A percentile compares a stretch with the other conserved stretches of the same genome.
Evolutionary conservation across 2,113 vertebrate genomes (phyloP).

Genomic region (Saimiri boliviensis): DNA sequence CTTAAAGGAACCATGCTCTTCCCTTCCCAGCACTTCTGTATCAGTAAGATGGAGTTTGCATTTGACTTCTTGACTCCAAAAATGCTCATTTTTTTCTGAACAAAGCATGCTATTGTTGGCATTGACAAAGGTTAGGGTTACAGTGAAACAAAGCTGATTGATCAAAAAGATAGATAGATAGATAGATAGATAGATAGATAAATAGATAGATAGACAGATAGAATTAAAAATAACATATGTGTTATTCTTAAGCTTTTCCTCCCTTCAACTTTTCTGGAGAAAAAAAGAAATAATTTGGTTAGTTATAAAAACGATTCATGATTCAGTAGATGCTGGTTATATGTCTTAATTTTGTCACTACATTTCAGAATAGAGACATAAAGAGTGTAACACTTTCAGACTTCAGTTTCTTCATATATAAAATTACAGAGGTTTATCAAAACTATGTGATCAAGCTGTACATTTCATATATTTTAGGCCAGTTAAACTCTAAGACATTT

Average conservation of each 20-base stretch:
- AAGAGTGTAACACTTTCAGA: not conserved
- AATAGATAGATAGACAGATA: too few relatives aligned
- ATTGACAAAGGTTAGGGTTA: not conserved
- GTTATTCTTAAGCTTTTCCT: not conserved
- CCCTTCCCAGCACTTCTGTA: too few relatives aligned
- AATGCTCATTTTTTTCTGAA: not conserved
- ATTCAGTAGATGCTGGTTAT: not conserved
- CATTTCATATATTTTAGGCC: not conserved
- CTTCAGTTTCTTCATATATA: not conserved
- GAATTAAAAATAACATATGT: not conserved
- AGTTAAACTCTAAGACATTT: not conserved
- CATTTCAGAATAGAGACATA: not conserved
- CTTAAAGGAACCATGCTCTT: too few relatives aligned
- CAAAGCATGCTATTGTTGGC: not conserved
- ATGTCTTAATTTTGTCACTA: not conserved
- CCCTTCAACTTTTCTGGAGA: not conserved
- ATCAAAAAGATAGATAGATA: not conserved
- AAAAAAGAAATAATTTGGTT: not conserved
- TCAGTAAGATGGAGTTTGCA: not conserved
- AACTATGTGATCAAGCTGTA: not conserved
- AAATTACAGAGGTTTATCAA: not conserved
- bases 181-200: not conserved
- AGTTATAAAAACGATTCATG: not conserved
- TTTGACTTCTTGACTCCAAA: not conserved
- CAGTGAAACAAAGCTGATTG: not conserved